Evolutionary conservation across 2,113 vertebrate genomes (phyloP).

Genomic region (Merops nubicus): DNA sequence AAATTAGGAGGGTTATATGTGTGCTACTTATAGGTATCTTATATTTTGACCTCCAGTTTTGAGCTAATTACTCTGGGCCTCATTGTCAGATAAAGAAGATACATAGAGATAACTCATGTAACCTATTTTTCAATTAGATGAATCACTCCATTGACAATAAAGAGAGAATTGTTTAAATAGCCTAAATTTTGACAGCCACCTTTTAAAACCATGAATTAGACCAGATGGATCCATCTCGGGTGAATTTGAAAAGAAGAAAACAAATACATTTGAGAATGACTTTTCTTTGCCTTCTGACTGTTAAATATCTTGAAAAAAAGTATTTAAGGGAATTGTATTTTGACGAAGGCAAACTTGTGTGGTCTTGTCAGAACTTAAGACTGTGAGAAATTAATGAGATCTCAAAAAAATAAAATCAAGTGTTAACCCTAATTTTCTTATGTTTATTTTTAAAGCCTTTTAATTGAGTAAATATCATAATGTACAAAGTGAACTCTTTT

Average conservation of each 20-base stretch:
- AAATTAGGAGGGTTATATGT: neutral
- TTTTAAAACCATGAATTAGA: neutral
- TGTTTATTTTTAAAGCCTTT: neutral
- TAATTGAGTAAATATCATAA: neutral
- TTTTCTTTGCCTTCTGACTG: neutral
- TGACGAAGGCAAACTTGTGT: neutral
- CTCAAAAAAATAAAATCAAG: neutral
- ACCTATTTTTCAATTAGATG: neutral
- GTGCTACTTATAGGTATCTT: neutral
- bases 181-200: neutral
- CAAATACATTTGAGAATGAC: neutral
- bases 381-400: neutral
- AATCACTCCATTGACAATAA: neutral
- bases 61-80: neutral
- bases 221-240: neutral
- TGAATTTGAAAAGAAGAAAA: neutral
- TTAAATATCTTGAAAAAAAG: neutral
- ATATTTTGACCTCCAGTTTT: neutral
- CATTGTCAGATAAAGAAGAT: neutral
- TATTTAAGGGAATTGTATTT: neutral
- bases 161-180: neutral
- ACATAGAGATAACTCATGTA: neutral
- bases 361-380: neutral
- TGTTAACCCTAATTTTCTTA: neutral
- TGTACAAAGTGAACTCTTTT: neutral